Base-by-base conservation (phyloP, 1,140 invertebrate species). In the Philaenus spumarius region DNA sequence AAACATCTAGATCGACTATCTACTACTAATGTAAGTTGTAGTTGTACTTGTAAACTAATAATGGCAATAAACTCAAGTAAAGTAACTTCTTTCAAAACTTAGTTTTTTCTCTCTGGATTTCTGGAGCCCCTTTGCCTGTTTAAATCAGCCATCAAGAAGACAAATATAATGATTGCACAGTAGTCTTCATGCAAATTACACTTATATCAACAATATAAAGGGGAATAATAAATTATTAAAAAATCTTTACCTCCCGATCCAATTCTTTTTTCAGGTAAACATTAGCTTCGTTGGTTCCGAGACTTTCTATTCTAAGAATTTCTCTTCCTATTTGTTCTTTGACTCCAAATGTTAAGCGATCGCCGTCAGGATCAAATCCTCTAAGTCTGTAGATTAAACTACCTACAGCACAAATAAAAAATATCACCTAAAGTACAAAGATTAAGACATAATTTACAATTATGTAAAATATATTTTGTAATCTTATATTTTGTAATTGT, bases 181-280 rank as follows among this genome's bases (percentile, higher is more conserved):
- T n/a, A n/a, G n/a, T n/a, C n/a, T n/a, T n/a, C n/a, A n/a, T n/a
- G n/a, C n/a, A n/a, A n/a, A n/a, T n/a, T n/a, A n/a, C n/a, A n/a
- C n/a, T n/a, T n/a, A n/a, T n/a, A n/a, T n/a, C n/a, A n/a, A n/a
- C n/a, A n/a, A n/a, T n/a, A n/a, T n/a, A n/a, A n/a, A n/a, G n/a
- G n/a, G n/a, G n/a, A n/a, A n/a, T n/a, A n/a, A n/a, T n/a, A n/a
- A n/a, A n/a, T n/a, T n/a, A n/a, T n/a, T n/a, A n/a, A n/a, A n/a
- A n/a, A 30, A 17, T 54, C 12, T 59, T 73, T 76, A 89, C 88
- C 79, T 96, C 92, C 75, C 92, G 80, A 75, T 95, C 92, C 60
- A 96, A 80, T 75, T 92, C 84, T 77, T 90, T 90, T 73, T 86
- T 86, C 67, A 96, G 78, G 71, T 88, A 90, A 64, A 96, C 79